These are phyloP conservation scores for Leptestheria dahalacensis DNA, from an alignment of 1,140 invertebrate species.

Conservation along the genomic window DNA sequence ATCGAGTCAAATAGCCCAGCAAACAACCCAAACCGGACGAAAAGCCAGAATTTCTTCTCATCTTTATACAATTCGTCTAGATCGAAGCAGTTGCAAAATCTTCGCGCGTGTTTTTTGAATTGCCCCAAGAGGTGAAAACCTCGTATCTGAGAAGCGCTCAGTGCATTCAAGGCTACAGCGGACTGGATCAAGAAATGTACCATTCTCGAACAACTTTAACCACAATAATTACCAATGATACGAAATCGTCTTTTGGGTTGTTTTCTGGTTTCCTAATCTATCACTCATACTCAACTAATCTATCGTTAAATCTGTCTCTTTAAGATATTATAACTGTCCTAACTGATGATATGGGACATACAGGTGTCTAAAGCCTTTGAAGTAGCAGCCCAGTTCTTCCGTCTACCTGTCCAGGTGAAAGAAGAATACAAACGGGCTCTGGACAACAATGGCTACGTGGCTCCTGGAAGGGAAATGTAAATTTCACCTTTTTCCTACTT, in stretches of 20 bases:
- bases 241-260: no score
- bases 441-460: conserved; percentile 2
- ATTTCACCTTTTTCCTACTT: background rate
- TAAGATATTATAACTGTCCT: background rate
- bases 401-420: conserved; percentile 4
- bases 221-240: background rate
- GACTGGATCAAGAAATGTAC: conserved; percentile 8
- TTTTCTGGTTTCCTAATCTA: no score
- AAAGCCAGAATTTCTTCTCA: no score
- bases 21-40: no score
- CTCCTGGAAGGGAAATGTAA: conserved; percentile 3
- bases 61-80: no score
- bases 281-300: background rate
- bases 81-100: background rate
- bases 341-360: background rate
- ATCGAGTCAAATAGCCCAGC: no score
- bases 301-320: background rate
- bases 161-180: conserved; percentile 6
- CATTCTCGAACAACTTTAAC: background rate
- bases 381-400: background rate
- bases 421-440: conserved; percentile 1
- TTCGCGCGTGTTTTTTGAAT: background rate
- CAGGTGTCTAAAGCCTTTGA: background rate
- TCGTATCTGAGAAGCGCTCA: background rate
- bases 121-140: background rate